These are phyloP conservation scores for Oenanthe melanoleuca DNA, from an alignment of 2,113 vertebrate genomes.

Conservation along the genomic window DNA sequence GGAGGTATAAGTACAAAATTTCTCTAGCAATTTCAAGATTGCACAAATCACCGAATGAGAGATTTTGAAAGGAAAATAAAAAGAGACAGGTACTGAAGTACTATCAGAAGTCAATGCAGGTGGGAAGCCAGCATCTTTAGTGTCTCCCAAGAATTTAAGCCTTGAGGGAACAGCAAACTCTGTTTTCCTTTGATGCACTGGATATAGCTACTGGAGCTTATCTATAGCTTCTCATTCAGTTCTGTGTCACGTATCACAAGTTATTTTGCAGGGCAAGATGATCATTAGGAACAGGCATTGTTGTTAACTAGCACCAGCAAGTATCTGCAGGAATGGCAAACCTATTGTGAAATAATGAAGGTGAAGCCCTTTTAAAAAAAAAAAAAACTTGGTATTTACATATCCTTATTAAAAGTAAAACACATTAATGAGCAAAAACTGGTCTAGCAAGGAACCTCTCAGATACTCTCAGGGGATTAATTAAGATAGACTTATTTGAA, in stretches of 20 bases:
- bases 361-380: conserved; percentile 11
- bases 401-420: conserved; percentile 38
- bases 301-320: conserved; percentile 13
- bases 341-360: conserved; percentile 16
- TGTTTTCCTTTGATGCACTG: not conserved
- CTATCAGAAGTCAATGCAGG: not conserved
- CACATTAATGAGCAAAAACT: conserved; percentile 8
- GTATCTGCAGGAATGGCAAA: not conserved
- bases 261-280: not conserved
- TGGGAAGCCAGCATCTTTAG: not conserved
- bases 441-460: conserved; percentile 11
- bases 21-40: not conserved
- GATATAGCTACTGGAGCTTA: not conserved
- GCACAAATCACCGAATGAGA: not conserved
- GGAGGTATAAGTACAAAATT: not conserved
- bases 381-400: conserved; percentile 10
- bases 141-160: not conserved
- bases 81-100: not conserved
- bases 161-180: not conserved
- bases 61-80: not conserved
- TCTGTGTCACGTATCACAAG: not conserved
- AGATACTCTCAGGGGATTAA: conserved; percentile 22
- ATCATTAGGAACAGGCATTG: not conserved
- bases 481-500: conserved; percentile 42
- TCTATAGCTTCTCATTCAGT: not conserved